phyloP scores from a whole-genome alignment of 1,140 invertebrate species.

The Tetramorium simillimum region DNA sequence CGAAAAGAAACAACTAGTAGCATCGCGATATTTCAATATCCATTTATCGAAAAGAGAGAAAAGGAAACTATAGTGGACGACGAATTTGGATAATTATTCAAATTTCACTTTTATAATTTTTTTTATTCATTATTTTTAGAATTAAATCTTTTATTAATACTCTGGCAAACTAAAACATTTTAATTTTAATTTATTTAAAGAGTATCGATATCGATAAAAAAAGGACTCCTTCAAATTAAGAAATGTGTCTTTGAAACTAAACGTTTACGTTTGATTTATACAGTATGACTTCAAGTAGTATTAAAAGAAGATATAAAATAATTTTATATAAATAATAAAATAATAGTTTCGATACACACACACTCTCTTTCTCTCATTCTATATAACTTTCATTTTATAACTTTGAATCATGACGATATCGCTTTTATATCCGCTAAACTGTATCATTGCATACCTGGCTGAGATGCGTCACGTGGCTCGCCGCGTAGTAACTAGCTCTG shows the following conservation, averaged over 20 bases:
- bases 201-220: not conserved
- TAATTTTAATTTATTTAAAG: not conserved
- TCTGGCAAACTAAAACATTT: not conserved
- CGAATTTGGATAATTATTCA: not conserved
- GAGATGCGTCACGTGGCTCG: conserved; percentile 86
- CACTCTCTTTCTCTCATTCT: no score
- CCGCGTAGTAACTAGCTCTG: conserved; percentile 88
- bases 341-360: not conserved
- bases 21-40: not conserved
- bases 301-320: not conserved
- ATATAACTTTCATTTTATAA: not conserved
- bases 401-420: not conserved
- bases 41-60: not conserved
- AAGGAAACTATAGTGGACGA: not conserved
- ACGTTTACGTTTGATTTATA: not conserved
- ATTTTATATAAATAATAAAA: not conserved
- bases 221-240: not conserved
- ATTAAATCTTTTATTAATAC: not conserved
- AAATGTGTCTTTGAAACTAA: not conserved
- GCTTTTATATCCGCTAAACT: not conserved
- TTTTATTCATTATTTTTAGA: not conserved
- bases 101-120: not conserved
- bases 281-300: not conserved
- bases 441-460: conserved; percentile 84
- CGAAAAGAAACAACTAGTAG: not conserved